Base-by-base conservation (phyloP, 2,113 vertebrate genomes). In the Podocnemis expansa region DNA sequence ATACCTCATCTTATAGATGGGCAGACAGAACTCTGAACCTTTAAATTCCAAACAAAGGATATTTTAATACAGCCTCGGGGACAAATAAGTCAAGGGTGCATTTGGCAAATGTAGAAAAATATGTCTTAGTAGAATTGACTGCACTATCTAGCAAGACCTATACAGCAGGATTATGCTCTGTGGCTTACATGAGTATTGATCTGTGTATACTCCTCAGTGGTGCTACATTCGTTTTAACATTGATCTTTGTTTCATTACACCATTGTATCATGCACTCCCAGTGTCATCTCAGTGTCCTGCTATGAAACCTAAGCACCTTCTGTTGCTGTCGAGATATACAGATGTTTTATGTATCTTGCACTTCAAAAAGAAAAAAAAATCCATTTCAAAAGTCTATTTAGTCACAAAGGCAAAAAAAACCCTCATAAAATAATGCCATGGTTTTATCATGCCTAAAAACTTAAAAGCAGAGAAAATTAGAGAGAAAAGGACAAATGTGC, bases 181-280 rank as follows among this genome's bases (percentile, higher is more conserved):
- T 47, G 82, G 83, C 81, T 97, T 97, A 96, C 80, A 96, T 83
- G 78, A 58, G 75, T 97, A 98, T 97, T 93, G 98, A 98, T 97
- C 95, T 84, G 78, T 95, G 54, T 96, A 94, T 85, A 96, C 88
- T 95, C 94, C 89, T 96, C 88, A 75, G 93, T 95, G 95, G 91
- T 84, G 89, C 87, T 93, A 94, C 88, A 93, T 97, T 97, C 93
- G 89, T 97, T 98, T 97, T 91, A 95, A 84, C 93, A 97, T 96
- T 95, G 96, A 97, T 97, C 94, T 96, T 95, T 79, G 47, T 96
- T 97, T 98, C 94, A 93, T 97, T 96, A 96, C 24, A 13, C 70
- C 58, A 91, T 88, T 93, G 91, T 78, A 96, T 95, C 97, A 95
- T 96, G 80, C 92, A 93, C 94, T 94, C 91, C 76, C 85, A 10